Evolutionary conservation across 35 echinoderm and acorn worm genomes (phyloP).

Genomic region (Nesometra sesokonis): DNA sequence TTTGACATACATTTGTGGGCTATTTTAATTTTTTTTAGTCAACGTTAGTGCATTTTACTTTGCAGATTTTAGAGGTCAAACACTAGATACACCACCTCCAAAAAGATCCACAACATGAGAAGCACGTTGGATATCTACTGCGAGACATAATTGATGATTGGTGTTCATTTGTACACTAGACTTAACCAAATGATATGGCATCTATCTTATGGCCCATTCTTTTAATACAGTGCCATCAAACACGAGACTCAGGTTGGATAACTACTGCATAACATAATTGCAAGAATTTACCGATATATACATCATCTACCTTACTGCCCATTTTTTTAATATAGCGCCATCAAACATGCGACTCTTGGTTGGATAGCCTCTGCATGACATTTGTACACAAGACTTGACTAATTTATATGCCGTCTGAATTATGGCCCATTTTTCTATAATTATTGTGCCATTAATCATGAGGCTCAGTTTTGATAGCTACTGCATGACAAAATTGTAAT

Average conservation of each 20-base stretch:
- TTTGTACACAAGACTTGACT: neutral
- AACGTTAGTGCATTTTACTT: too few relatives aligned
- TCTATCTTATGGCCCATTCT: slow-evolving; percentile 39
- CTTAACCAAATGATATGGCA: too few relatives aligned
- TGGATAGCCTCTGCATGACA: slow-evolving; percentile 50
- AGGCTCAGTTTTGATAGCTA: slow-evolving; percentile 81
- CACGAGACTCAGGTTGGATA: slow-evolving; percentile 68
- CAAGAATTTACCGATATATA: too few relatives aligned
- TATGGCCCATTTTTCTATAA: slow-evolving; percentile 52
- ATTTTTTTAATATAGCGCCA: slow-evolving; percentile 36
- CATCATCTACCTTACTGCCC: slow-evolving; percentile 35
- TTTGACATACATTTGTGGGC: too few relatives aligned
- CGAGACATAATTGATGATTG: slow-evolving; percentile 10
- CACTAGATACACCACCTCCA: too few relatives aligned
- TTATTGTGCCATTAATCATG: slow-evolving; percentile 32
- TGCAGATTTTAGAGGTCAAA: too few relatives aligned
- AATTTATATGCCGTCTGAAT: neutral
- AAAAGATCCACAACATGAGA: too few relatives aligned
- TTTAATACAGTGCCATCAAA: slow-evolving; percentile 45
- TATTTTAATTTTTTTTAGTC: too few relatives aligned
- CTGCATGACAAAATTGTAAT: slow-evolving; percentile 15
- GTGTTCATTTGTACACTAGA: slow-evolving; percentile 1
- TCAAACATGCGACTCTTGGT: slow-evolving; percentile 70
- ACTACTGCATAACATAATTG: slow-evolving; percentile 31
- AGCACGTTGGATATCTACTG: slow-evolving; percentile 75